A percentile compares a stretch with the other conserved stretches of the same genome.
Evolutionary conservation across 2,888 invertebrate genomes (phyloP).

Genomic region (Maniola hyperantus): DNA sequence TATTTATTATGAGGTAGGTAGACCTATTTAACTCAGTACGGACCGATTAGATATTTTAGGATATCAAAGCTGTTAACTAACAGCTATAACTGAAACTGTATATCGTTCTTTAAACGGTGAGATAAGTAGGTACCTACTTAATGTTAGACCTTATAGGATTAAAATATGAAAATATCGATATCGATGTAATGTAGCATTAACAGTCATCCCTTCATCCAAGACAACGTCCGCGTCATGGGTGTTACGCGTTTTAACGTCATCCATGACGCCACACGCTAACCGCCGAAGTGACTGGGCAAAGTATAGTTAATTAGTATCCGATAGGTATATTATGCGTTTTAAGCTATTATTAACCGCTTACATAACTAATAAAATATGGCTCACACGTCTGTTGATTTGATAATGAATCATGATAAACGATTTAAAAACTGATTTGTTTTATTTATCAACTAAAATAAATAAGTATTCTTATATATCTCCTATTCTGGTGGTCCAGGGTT

Average conservation of each 20-base stretch:
- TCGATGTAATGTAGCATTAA: constrained; percentile 13
- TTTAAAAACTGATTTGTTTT: neutral
- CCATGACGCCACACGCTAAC: constrained; percentile 38
- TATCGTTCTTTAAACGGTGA: too few relatives aligned
- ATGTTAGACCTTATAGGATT: neutral
- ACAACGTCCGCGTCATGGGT: constrained; percentile 30
- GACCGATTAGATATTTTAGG: too few relatives aligned
- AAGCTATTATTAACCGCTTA: constrained; percentile 29
- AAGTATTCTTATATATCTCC: too few relatives aligned
- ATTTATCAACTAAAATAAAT: too few relatives aligned
- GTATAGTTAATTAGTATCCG: neutral
- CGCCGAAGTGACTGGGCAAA: constrained; percentile 3
- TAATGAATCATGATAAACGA: neutral
- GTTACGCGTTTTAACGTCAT: constrained; percentile 28
- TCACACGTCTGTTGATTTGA: constrained; percentile 2
- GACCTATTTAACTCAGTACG: too few relatives aligned
- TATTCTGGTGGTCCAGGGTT: too few relatives aligned
- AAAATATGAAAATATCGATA: constrained; percentile 22
- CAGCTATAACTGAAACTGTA: too few relatives aligned
- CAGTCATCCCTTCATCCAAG: constrained; percentile 14
- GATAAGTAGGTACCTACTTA: too few relatives aligned
- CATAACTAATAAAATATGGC: constrained; percentile 28
- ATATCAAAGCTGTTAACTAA: too few relatives aligned
- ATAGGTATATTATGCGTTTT: neutral
- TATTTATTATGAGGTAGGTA: too few relatives aligned